Base-by-base conservation (phyloP, 2,888 invertebrate genomes). In the Hyposoter didymator region DNA sequence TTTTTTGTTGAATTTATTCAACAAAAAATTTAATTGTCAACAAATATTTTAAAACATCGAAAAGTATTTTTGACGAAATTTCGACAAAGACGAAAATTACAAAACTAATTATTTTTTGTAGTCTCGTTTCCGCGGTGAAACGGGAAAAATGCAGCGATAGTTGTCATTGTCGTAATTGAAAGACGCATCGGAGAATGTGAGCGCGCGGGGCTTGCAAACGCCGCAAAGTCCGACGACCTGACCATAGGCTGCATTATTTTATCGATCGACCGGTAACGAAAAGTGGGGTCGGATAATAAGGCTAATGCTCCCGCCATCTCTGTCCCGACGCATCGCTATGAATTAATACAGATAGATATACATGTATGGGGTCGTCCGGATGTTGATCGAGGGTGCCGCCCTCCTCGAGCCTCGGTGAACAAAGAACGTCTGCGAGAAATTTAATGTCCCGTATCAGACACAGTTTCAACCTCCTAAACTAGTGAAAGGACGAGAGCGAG, bases 231-330 rank as follows among this genome's bases (percentile, higher is more conserved):
- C 82, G 84, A 83, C 69, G 72, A 84, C 87, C 85, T 84, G 88
- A 84, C 87, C 87, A 82, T 87, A 85, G 84, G 55, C 69, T 80
- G 88, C 88, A 88, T 84, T 88, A 82, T 86, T 86, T 78, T 89
- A 90, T 90, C 89, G 90, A 91, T 90, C 89, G 88, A 86, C 86
- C 85, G 87, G 86, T 84, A 79, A 87, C 84, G 85, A 70, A 81
- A 89, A 89, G 88, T 87, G 90, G 90, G 91, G 89, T 90, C 89
- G 88, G 88, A 88, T 89, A 90, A 90, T 91, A 90, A 90, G 90
- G 89, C 89, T 90, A 89, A 90, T 90, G 90, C 89, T 89, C 89
- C 85, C 35, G 35, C 35, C 87, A 67, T 79, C 75, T 45, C 19
- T 35, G 72, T 82, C 43, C 69, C 32, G 43, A 45, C 47, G 59